phyloP scores from a whole-genome alignment of 2,888 invertebrate species.

The Emmelina monodactyla region DNA sequence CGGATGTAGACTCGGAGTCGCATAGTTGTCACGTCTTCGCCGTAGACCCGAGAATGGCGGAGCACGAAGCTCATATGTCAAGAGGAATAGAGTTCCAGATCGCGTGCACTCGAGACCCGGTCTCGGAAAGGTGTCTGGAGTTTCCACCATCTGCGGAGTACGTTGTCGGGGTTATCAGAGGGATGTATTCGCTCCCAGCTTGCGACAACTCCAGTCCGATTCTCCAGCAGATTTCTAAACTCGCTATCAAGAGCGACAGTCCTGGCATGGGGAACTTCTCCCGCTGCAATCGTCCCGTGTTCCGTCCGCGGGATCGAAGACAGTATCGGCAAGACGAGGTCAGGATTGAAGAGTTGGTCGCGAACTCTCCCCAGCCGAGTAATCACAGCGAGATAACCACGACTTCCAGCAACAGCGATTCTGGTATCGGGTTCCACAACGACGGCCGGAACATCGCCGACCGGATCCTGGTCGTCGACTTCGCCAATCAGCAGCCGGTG shows the following conservation, averaged over 20 bases:
- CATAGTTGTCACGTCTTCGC: slow-evolving; percentile 96
- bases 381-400: slow-evolving; percentile 81
- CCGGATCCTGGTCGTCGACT: slow-evolving; percentile 80
- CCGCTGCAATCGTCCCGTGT: slow-evolving; percentile 37
- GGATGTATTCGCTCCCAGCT: slow-evolving; percentile 72
- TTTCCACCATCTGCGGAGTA: slow-evolving; percentile 88
- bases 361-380: slow-evolving; percentile 86
- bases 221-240: slow-evolving; percentile 47
- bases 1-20: slow-evolving; percentile 58
- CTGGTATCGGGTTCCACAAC: slow-evolving; percentile 93
- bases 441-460: slow-evolving; percentile 86
- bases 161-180: slow-evolving; percentile 74
- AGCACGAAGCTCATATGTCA: slow-evolving; percentile 81
- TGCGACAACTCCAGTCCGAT: slow-evolving; percentile 48
- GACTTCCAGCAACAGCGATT: slow-evolving; percentile 93
- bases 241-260: slow-evolving; percentile 51
- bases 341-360: slow-evolving; percentile 58
- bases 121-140: slow-evolving; percentile 82
- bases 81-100: slow-evolving; percentile 86
- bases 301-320: slow-evolving; percentile 40
- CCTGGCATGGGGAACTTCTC: slow-evolving; percentile 48
- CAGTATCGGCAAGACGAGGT: slow-evolving; percentile 38
- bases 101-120: slow-evolving; percentile 80
- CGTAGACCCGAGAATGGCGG: slow-evolving; percentile 85
- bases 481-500: slow-evolving; percentile 55